phyloP scores from a whole-genome alignment of 2,113 vertebrate genomes.

The Amphiprion ocellaris region DNA sequence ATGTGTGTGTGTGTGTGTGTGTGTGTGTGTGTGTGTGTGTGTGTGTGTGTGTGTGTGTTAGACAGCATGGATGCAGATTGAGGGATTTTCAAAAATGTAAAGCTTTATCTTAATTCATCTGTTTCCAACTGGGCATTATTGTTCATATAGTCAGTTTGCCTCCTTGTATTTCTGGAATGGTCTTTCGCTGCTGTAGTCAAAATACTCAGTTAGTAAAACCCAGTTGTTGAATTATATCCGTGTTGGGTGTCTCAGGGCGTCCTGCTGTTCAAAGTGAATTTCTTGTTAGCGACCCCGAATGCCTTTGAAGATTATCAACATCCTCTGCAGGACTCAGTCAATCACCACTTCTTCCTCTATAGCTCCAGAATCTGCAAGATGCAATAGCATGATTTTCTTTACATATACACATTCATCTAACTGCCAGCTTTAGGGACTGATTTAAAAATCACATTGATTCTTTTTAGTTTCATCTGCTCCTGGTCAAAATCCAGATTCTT shows the following conservation, averaged over 20 bases:
- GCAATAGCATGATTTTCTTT: background rate
- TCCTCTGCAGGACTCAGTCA: background rate
- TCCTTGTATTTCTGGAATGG: background rate
- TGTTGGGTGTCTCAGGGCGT: background rate
- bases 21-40: slow-evolving; percentile 4
- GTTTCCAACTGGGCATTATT: background rate
- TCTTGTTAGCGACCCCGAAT: background rate
- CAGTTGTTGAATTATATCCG: background rate
- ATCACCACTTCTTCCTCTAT: background rate
- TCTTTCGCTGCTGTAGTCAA: slow-evolving; percentile 6
- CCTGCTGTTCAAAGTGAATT: background rate
- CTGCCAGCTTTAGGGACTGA: background rate
- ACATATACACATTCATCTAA: no score
- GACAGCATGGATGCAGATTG: slow-evolving; percentile 1
- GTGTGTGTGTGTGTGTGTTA: background rate
- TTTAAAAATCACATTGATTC: no score
- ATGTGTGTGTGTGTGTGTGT: background rate
- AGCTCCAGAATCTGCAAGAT: background rate
- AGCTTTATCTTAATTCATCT: slow-evolving; percentile 17
- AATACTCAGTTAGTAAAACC: slow-evolving; percentile 23
- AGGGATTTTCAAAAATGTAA: background rate
- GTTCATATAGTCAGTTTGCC: background rate
- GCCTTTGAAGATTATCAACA: background rate
- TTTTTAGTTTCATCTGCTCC: background rate
- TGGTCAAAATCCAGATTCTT: background rate